Evolutionary conservation across 2,888 invertebrate species (phyloP).

Genomic region (Xestia sexstrigata): DNA sequence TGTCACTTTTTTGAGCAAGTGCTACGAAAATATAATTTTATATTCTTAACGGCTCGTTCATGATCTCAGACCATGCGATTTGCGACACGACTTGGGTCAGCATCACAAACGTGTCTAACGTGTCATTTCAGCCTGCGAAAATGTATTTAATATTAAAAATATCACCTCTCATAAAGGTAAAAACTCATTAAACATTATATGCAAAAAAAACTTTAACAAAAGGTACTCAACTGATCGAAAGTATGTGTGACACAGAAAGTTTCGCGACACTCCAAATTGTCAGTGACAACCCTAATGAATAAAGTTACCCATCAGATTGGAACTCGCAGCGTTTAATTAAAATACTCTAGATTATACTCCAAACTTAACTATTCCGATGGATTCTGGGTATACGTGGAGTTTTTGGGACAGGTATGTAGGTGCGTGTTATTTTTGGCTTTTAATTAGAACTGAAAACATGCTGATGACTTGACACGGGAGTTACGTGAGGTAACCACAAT

Average conservation of each 20-base stretch:
- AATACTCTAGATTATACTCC: constrained; percentile 65
- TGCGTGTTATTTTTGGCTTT: background rate
- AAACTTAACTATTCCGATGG: constrained; percentile 58
- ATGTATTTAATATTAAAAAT: background rate
- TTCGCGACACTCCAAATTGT: constrained; percentile 65
- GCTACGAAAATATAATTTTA: too few relatives aligned
- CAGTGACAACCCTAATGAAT: constrained; percentile 75
- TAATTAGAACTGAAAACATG: background rate
- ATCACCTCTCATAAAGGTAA: background rate
- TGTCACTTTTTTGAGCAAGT: too few relatives aligned
- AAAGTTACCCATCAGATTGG: constrained; percentile 80
- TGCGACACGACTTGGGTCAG: background rate
- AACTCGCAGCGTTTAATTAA: constrained; percentile 75
- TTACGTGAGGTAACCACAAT: too few relatives aligned
- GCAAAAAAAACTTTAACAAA: constrained; percentile 48
- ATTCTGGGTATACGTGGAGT: constrained; percentile 38
- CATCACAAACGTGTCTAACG: background rate
- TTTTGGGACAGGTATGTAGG: constrained; percentile 9
- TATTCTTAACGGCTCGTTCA: background rate
- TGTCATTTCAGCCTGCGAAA: background rate
- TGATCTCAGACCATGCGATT: background rate
- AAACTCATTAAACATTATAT: constrained; percentile 13
- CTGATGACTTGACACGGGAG: background rate
- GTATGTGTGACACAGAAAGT: constrained; percentile 60
- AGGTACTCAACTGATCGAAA: constrained; percentile 40